These are phyloP conservation scores for Chelonia mydas DNA, from an alignment of 2,797 vertebrate species.

Conservation along the genomic window DNA sequence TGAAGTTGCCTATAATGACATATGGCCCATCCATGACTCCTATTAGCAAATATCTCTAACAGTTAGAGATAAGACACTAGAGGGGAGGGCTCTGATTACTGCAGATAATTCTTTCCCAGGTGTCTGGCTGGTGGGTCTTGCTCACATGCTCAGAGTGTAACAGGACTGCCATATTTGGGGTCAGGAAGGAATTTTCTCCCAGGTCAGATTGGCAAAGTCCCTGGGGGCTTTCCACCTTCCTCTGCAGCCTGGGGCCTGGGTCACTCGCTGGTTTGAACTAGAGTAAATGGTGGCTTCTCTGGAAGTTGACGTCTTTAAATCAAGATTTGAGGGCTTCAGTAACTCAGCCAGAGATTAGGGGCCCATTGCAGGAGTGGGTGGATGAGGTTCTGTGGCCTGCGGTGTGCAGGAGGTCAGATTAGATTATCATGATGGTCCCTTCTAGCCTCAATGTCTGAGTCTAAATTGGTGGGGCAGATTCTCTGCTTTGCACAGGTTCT, in stretches of 20 bases:
- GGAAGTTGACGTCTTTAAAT: not conserved
- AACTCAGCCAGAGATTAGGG: not conserved
- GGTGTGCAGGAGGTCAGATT: not conserved
- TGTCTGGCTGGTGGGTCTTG: not conserved
- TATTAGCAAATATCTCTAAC: not conserved
- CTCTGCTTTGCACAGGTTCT: not conserved
- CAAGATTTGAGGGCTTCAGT: not conserved
- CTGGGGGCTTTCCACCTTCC: not conserved
- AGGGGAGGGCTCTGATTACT: not conserved
- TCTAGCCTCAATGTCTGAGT: not conserved
- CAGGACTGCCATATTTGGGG: too few relatives aligned
- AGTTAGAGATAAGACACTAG: not conserved
- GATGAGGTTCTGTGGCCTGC: not conserved
- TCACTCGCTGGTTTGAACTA: not conserved
- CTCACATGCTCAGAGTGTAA: not conserved
- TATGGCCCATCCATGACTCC: not conserved
- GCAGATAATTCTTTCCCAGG: not conserved
- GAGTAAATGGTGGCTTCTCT: not conserved
- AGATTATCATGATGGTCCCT: not conserved
- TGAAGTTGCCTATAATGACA: not conserved
- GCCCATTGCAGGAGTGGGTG: not conserved
- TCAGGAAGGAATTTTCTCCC: not conserved
- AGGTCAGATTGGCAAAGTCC: not conserved
- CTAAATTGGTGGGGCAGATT: not conserved
- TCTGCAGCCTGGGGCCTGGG: not conserved